Percentiles rank a stretch among this genome's conserved stretches.
Conservation (phyloP, 1,140 invertebrate species). For the Ruditapes philippinarum region DNA sequence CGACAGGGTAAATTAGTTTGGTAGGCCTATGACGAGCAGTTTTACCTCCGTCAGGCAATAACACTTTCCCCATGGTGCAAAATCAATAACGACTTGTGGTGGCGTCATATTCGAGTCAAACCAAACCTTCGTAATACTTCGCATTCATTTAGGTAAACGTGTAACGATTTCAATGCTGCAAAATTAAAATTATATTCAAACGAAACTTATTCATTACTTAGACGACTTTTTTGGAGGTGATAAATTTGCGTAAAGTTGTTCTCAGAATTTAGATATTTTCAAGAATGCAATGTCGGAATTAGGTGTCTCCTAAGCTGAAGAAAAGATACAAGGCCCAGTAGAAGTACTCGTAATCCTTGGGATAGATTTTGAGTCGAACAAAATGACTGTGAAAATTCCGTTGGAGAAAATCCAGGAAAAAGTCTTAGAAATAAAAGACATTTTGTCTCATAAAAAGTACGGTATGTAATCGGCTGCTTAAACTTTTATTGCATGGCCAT, state of each 20-base stretch:
- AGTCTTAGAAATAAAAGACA: conserved; percentile 13
- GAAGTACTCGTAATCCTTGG: conserved; percentile 13
- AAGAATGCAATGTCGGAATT: neutral
- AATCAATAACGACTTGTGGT: too few relatives aligned
- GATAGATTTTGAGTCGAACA: conserved; percentile 43
- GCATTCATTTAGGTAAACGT: too few relatives aligned
- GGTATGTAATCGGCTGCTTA: conserved; percentile 38
- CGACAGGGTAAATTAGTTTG: too few relatives aligned
- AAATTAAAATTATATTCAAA: neutral
- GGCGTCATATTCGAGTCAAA: too few relatives aligned
- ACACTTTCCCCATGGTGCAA: too few relatives aligned
- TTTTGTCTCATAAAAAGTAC: neutral
- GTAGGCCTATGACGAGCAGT: too few relatives aligned
- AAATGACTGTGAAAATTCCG: too few relatives aligned
- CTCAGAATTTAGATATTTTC: neutral
- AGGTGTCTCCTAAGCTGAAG: neutral
- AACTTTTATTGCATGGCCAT: conserved; percentile 70
- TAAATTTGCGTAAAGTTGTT: neutral
- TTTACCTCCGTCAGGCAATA: too few relatives aligned
- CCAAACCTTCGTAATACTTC: too few relatives aligned
- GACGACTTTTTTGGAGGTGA: conserved; percentile 52
- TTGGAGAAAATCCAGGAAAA: conserved; percentile 32
- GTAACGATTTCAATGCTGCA: too few relatives aligned
- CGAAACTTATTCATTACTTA: conserved; percentile 38
- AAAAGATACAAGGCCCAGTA: neutral